Evolutionary conservation across 2,797 vertebrate species (phyloP), one percentile per base, ranked within the genome.

Genomic region (Microhierax caerulescens): DNA sequence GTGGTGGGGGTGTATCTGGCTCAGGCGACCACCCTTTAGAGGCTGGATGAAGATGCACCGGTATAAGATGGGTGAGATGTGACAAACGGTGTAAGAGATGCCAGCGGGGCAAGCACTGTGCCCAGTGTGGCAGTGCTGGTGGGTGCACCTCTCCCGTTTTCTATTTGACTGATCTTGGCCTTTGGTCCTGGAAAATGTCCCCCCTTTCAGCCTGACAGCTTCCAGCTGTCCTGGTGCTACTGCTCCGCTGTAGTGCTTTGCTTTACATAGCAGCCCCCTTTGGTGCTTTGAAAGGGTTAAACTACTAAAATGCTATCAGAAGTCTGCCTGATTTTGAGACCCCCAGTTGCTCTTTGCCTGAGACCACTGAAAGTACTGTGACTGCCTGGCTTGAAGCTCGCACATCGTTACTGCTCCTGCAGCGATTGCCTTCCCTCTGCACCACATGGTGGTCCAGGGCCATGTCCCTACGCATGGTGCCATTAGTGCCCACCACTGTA

Each of bases 41-140:
- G 79, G 11, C 59, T 61, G 69, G 39, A 8, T 48, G 56, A 53
- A 16, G 65, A 22, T 0, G 32, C 2, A 7, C 19, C 10, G 34
- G 27, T n/a, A 51, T 30, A 8, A 27, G 59, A 9, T 22, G 53
- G 30, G 50, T 24, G 8, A 27, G 59, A 9, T 20, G 48, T 41
- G 65, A 12, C 5, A 7, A 34, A 23, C 18, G 37, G 21, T 41
- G 50, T 1, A 28, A 69, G 24, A 56, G 30, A 36, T 17, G 13
- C 10, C 0, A 1, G 18, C 3, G 28, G 53, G 20, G 8, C 5
- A 32, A 75, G 43, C 10, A 3, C 0, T 12, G 30, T 50, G 67
- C 41, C 41, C 18, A 22, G 64, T 2, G 2, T 11, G 30, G 7
- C 21, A 65, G 47, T 0, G 1, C 5, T 68, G 48, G 10, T 88